Evolutionary conservation across 2,797 vertebrate genomes (phyloP), one percentile per base, ranked within the genome.

Genomic region (Lophotriccus pileatus): DNA sequence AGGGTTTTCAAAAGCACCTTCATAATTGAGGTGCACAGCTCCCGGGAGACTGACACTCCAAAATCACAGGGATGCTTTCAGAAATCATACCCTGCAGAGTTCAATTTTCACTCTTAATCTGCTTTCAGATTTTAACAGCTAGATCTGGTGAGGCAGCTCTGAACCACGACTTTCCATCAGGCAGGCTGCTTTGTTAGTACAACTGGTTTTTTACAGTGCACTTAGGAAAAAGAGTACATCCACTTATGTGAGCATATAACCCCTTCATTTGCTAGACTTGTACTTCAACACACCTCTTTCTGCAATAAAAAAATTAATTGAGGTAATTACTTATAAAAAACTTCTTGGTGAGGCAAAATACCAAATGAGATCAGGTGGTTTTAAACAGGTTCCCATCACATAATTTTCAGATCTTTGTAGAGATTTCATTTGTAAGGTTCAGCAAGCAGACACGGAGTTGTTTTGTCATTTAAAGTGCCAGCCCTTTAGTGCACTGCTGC

Each of bases 101-200:
- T 89, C 92, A 85, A 95, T 96, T 96, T 95, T 92, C 93, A 94
- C 91, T 83, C 59, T 86, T 88, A 87, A 95, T 96, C 84, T 87
- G 55, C 87, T 96, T 89, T 95, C 76, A 89, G 13, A 94, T 72
- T 90, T 85, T 66, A 92, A 78, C 60, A 69, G 84, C 87, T 84
- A 77, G 92, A 89, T 93, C 92, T 93, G 43, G 64, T 10, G 30
- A 92, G 75, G 73, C 12, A 20, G 53, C 41, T 69, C 62, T 30
- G 53, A 83, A 87, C 60, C 28, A 47, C 64, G 91, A 72, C 79
- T 84, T 84, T 77, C 88, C 12, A 1, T 18, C 64, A 66, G 73
- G 69, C 76, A 89, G 34, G 39, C 44, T 36, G 47, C 50, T 89
- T 68, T 85, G 46, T 85, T 62, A 81, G 39, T 44, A 32, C 19